Conservation (phyloP, 1,140 invertebrate genomes). For the Drosophila pandora region DNA sequence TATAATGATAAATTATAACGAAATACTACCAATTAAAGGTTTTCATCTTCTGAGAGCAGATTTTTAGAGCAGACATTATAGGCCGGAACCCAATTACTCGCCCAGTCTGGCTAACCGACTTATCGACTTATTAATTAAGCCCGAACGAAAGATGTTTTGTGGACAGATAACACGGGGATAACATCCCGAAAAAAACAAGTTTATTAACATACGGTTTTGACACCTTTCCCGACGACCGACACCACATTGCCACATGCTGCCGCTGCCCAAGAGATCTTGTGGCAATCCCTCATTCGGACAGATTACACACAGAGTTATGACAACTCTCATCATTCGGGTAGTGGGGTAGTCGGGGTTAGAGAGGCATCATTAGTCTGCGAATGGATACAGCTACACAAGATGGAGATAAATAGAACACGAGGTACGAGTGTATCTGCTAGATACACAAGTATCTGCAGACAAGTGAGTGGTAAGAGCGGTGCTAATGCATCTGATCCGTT, state of each 20-base stretch:
- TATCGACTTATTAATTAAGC: conserved; percentile 26
- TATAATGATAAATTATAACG: no score
- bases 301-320: conserved; percentile 33
- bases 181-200: conserved; percentile 13
- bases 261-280: neutral
- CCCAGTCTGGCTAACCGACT: neutral
- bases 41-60: no score
- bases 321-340: conserved; percentile 32
- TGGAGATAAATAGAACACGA: conserved; percentile 40
- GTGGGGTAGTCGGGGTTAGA: neutral
- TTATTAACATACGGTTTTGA: conserved; percentile 36
- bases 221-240: conserved; percentile 19
- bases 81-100: neutral
- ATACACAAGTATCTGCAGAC: neutral
- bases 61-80: neutral
- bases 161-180: conserved; percentile 27
- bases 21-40: no score
- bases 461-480: conserved; percentile 33
- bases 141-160: conserved; percentile 4
- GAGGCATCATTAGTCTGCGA: conserved; percentile 19
- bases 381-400: neutral
- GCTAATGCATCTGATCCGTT: conserved; percentile 76
- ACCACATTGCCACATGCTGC: conserved; percentile 5
- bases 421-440: neutral
- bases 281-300: neutral